Conservation (phyloP, 2,113 vertebrate genomes). For the Lathamus discolor region DNA sequence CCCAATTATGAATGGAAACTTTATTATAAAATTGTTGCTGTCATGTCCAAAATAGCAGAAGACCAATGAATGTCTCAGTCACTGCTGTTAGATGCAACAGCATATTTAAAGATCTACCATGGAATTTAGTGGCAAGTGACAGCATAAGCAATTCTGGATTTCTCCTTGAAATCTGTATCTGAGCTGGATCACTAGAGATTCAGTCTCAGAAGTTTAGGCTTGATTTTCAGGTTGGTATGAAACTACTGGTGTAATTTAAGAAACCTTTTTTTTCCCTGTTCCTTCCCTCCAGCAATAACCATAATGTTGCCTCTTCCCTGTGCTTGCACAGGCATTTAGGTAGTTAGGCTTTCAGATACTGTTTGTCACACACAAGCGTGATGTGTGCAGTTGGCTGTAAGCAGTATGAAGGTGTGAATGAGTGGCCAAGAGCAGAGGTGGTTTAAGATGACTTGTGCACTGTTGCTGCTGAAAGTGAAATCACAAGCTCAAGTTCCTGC, state of each 20-base stretch:
- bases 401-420: neutral
- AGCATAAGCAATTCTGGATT: neutral
- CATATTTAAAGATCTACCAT: neutral
- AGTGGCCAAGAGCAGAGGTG: neutral
- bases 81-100: neutral
- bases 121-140: neutral
- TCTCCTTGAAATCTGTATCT: neutral
- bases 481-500: neutral
- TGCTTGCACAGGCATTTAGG: neutral
- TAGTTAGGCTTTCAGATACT: neutral
- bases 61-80: neutral
- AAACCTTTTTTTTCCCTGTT: neutral
- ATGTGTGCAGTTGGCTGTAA: rapidly evolving
- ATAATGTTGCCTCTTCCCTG: neutral
- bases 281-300: neutral
- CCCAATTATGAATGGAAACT: constrained; percentile 24
- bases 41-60: constrained; percentile 21
- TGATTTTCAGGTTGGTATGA: neutral
- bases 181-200: neutral
- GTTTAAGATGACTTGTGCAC: neutral
- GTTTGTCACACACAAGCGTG: neutral
- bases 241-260: neutral
- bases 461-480: neutral
- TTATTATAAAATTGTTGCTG: neutral
- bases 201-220: neutral